Base-by-base conservation (phyloP, 2,797 vertebrate genomes). In the Phrynocephalus vlangalii region DNA sequence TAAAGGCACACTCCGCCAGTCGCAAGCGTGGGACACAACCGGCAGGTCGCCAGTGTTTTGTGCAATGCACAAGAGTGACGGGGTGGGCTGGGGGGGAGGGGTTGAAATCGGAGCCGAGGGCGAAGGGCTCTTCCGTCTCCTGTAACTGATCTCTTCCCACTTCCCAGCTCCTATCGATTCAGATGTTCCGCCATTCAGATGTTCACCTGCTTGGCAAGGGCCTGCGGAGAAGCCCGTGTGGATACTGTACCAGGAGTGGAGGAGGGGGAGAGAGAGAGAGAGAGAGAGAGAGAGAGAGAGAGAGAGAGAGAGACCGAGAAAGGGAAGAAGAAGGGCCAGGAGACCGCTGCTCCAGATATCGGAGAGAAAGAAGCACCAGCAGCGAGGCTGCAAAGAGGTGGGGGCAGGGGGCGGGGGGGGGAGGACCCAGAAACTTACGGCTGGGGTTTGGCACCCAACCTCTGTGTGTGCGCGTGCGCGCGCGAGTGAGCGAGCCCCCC, bases 131-230 rank as follows among this genome's bases (percentile, higher is more conserved):
- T n/a, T 26, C 79, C 33, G 63, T 78, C 13, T 8, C 10, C 22
- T 16, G 38, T 44, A 44, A 44, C 68, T 50, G 33, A 22, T 15
- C 22, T 38, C 10, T 24, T 0, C 2, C 6, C 33, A 18, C 7
- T 10, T 8, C 5, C 26, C 38, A 3, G 8, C 3, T 80, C 52
- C 85, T 30, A 80, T n/a, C 22, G 78, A 80, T 86, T 72, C 30
- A 60, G 85, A 73, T 73, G 78, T 72, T 86, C 70, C 20, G 68
- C 68, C 52, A 60, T 52, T 30, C 24, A 48, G 85, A 60, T 38
- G 50, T 28, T 63, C 88, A 18, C 33, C 68, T 50, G 77, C 11
- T 72, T n/a, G 82, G 79, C 79, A 6, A 77, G 0, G 72, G 63
- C 9, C 13, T 56, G 9, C 9, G 52, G 52, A 56, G 52, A 11